phyloP scores from a whole-genome alignment of 1,140 invertebrate genomes.

The Drosophila navojoa region DNA sequence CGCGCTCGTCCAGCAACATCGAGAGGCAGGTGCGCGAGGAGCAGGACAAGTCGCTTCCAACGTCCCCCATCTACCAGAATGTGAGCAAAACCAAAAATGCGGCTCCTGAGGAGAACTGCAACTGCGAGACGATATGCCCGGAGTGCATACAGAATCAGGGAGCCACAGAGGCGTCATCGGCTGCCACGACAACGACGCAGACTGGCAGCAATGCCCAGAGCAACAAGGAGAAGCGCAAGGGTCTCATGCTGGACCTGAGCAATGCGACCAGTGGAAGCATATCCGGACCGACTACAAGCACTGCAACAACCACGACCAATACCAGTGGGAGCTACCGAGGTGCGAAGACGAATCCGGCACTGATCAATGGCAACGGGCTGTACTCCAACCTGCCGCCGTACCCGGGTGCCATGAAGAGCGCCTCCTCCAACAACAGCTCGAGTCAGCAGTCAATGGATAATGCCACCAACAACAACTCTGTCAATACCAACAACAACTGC shows the following conservation, averaged over 20 bases:
- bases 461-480: constrained; percentile 70
- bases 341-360: constrained; percentile 48
- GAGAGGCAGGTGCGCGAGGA: constrained; percentile 62
- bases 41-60: constrained; percentile 30
- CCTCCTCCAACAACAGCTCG: constrained; percentile 75
- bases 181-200: constrained; percentile 1
- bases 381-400: constrained; percentile 79
- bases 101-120: constrained; percentile 59
- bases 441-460: constrained; percentile 71
- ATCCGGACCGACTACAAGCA: constrained; percentile 55
- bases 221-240: constrained; percentile 84
- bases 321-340: constrained; percentile 56
- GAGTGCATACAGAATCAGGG: constrained; percentile 62
- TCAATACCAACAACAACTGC: constrained; percentile 71
- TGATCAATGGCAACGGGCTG: constrained; percentile 70
- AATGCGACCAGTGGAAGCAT: constrained; percentile 17
- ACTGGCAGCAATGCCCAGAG: constrained; percentile 17
- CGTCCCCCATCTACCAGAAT: constrained; percentile 77
- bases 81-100: constrained; percentile 34
- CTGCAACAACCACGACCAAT: constrained; percentile 40
- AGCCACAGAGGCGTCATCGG: background rate
- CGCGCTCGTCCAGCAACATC: constrained; percentile 80
- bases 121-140: constrained; percentile 59
- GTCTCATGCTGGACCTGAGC: constrained; percentile 88
- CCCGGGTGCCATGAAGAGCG: constrained; percentile 65